phyloP scores from a whole-genome alignment of 1,140 invertebrate species.

The Pentalonia nigronervosa region DNA sequence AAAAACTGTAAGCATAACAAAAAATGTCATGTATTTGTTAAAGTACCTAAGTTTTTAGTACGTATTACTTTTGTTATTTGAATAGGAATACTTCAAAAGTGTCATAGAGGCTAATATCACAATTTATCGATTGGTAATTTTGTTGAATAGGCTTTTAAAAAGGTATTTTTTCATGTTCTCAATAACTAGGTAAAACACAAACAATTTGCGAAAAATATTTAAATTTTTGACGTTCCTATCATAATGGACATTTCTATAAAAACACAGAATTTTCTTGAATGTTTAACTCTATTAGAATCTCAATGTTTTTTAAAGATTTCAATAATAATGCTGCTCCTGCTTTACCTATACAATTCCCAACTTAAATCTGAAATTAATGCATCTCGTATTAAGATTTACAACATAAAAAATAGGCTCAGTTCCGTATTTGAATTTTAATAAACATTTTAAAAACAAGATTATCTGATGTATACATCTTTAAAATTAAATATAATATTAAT shows the following conservation, averaged over 20 bases:
- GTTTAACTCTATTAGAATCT: neutral
- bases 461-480: neutral
- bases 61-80: no score
- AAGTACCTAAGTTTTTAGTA: no score
- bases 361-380: constrained; percentile 35
- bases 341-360: constrained; percentile 46
- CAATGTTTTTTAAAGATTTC: constrained; percentile 37
- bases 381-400: neutral
- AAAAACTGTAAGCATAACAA: no score
- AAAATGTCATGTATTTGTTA: no score
- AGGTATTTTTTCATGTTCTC: neutral
- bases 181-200: neutral
- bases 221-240: constrained; percentile 7
- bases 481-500: neutral
- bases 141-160: neutral
- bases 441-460: neutral
- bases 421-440: neutral
- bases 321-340: neutral
- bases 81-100: no score
- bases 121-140: neutral
- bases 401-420: neutral
- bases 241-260: neutral
- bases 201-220: neutral
- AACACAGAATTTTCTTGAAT: constrained; percentile 26
- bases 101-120: neutral